These are phyloP conservation scores for Luperina nickerlii DNA, from an alignment of 2,888 invertebrate genomes.

Conservation along the genomic window DNA sequence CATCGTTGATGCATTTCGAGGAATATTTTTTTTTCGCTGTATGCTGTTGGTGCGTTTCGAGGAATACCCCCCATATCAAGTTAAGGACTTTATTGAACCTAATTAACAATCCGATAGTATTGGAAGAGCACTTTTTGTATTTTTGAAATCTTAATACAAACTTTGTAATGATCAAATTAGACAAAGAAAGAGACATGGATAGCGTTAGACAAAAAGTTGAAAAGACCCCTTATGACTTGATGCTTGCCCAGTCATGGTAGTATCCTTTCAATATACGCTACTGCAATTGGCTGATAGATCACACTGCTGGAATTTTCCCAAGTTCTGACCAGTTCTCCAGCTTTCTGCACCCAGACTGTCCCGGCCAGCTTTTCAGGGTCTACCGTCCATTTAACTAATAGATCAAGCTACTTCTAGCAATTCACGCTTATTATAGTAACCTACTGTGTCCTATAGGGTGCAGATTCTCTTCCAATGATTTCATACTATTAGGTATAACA, in stretches of 20 bases:
- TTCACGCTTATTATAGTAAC: neutral
- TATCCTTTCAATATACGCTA: neutral
- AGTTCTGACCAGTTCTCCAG: neutral
- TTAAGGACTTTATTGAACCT: constrained; percentile 42
- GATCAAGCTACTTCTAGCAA: neutral
- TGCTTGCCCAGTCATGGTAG: neutral
- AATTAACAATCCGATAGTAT: constrained; percentile 23
- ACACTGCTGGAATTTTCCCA: neutral
- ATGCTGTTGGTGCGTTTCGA: too few relatives aligned
- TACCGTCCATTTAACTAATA: neutral
- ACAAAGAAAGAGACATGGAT: too few relatives aligned
- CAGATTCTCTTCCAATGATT: constrained; percentile 6
- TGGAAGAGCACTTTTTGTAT: constrained; percentile 3
- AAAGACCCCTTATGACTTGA: neutral
- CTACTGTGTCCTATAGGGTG: neutral
- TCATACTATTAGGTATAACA: constrained; percentile 2
- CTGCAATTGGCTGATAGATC: neutral
- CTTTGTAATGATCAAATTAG: neutral
- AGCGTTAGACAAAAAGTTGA: neutral
- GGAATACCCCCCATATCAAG: constrained; percentile 11
- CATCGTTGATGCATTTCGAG: too few relatives aligned
- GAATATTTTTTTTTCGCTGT: too few relatives aligned
- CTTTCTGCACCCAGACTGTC: neutral
- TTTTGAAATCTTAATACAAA: neutral
- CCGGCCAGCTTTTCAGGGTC: neutral